Conservation (phyloP, 2,888 invertebrate species). For the Drosophila paramelanica region DNA sequence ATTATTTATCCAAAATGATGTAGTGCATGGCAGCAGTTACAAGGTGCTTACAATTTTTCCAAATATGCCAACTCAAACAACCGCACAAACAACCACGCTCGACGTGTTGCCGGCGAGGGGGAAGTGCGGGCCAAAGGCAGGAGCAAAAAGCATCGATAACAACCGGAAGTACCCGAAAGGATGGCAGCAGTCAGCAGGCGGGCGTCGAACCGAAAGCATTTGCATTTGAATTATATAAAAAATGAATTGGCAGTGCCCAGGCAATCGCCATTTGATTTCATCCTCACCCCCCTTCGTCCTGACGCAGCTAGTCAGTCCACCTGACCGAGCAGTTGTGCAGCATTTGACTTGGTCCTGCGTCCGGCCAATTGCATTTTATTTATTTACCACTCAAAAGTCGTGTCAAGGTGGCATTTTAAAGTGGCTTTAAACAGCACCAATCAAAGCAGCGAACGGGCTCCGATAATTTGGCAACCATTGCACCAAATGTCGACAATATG, state of each 20-base stretch:
- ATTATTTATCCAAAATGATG: constrained; percentile 68
- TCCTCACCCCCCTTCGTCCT: constrained; percentile 16
- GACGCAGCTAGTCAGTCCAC: neutral
- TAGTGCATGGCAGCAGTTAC: constrained; percentile 43
- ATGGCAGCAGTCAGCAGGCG: constrained; percentile 11
- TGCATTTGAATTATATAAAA: constrained; percentile 74
- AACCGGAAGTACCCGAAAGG: constrained; percentile 24
- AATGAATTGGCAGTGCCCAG: constrained; percentile 65
- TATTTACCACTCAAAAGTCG: constrained; percentile 34
- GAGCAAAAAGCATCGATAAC: constrained; percentile 27
- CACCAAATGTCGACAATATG: constrained; percentile 11
- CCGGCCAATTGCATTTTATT: constrained; percentile 56
- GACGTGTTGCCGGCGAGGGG: neutral
- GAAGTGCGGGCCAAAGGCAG: constrained; percentile 10
- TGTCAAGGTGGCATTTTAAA: constrained; percentile 31
- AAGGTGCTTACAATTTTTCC: constrained; percentile 76
- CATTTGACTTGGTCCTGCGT: constrained; percentile 60
- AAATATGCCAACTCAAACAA: constrained; percentile 67
- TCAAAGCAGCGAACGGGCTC: constrained; percentile 6
- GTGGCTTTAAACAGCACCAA: constrained; percentile 25
- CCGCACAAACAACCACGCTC: constrained; percentile 26
- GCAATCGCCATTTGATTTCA: constrained; percentile 65
- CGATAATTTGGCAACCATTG: constrained; percentile 41
- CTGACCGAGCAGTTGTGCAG: constrained; percentile 11
- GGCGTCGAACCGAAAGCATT: constrained; percentile 55